Conservation (phyloP, 2,888 invertebrate genomes). For the Pardosa pseudoannulata region DNA sequence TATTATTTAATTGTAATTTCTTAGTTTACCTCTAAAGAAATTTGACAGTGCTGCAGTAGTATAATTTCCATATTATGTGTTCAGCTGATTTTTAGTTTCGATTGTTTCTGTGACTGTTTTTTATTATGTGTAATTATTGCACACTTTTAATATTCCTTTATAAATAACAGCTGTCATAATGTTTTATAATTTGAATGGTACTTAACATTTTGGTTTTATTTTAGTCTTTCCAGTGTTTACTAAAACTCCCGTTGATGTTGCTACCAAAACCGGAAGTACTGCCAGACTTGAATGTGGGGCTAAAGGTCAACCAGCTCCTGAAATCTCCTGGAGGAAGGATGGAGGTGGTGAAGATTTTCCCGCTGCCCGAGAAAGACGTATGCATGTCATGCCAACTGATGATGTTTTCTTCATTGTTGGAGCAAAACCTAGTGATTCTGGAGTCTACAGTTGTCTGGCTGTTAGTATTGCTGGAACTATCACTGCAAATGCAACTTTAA, state of each 20-base stretch:
- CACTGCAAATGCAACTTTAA: conserved; percentile 89
- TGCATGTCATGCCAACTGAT: conserved; percentile 94
- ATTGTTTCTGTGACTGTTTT: too few species aligned
- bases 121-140: too few species aligned
- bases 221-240: conserved; percentile 90
- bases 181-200: too few species aligned
- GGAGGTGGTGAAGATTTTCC: conserved; percentile 92
- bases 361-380: conserved; percentile 92
- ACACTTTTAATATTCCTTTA: too few species aligned
- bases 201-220: too few species aligned
- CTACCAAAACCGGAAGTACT: conserved; percentile 89
- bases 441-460: conserved; percentile 95
- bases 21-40: too few species aligned
- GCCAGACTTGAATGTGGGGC: conserved; percentile 94
- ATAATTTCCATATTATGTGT: too few species aligned
- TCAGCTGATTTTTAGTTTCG: too few species aligned
- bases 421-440: conserved; percentile 91
- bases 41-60: too few species aligned
- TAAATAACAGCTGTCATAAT: too few species aligned
- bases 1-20: too few species aligned
- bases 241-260: conserved; percentile 89
- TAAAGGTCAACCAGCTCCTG: conserved; percentile 90
- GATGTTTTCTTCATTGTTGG: conserved; percentile 95
- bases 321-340: conserved; percentile 93
- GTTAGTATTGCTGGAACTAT: conserved; percentile 92